Conservation (phyloP, 2,888 invertebrate genomes). For the Crossocerus cetratus region DNA sequence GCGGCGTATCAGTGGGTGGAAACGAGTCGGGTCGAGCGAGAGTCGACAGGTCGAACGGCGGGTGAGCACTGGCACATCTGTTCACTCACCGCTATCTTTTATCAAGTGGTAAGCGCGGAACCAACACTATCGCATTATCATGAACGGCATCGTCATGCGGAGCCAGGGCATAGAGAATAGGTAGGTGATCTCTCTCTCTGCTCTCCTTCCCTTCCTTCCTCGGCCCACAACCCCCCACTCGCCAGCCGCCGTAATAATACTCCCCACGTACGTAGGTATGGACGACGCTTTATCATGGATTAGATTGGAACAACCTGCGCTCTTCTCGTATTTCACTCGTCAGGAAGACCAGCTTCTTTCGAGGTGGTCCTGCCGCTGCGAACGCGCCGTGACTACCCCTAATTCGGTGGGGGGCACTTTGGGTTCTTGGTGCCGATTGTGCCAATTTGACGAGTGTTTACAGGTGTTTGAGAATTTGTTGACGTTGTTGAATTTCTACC, state of each 20-base stretch:
- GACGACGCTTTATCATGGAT: slow-evolving; percentile 57
- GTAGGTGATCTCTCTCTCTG: slow-evolving; percentile 24
- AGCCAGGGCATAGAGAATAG: slow-evolving; percentile 52
- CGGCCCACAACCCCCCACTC: neutral
- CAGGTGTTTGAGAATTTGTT: no score
- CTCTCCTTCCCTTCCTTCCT: slow-evolving; percentile 39
- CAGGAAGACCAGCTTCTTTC: slow-evolving; percentile 12
- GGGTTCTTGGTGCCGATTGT: no score
- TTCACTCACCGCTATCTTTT: slow-evolving; percentile 75
- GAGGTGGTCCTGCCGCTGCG: no score
- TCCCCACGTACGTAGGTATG: slow-evolving; percentile 40
- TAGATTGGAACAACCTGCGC: slow-evolving; percentile 43
- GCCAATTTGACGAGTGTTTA: no score
- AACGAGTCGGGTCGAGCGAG: slow-evolving; percentile 43
- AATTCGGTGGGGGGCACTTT: no score
- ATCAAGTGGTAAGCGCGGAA: slow-evolving; percentile 74
- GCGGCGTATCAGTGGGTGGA: slow-evolving; percentile 20
- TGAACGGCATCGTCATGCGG: slow-evolving; percentile 64
- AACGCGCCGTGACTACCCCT: no score
- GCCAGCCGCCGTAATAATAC: slow-evolving; percentile 21
- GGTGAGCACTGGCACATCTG: slow-evolving; percentile 67
- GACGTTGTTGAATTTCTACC: no score
- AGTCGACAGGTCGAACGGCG: slow-evolving; percentile 60
- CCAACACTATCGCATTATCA: slow-evolving; percentile 72
- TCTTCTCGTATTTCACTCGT: slow-evolving; percentile 14